Percentiles rank a stretch among this genome's conserved stretches.
phyloP scores from a whole-genome alignment of 2,113 vertebrate genomes.

The Gymnocephalus cernua region DNA sequence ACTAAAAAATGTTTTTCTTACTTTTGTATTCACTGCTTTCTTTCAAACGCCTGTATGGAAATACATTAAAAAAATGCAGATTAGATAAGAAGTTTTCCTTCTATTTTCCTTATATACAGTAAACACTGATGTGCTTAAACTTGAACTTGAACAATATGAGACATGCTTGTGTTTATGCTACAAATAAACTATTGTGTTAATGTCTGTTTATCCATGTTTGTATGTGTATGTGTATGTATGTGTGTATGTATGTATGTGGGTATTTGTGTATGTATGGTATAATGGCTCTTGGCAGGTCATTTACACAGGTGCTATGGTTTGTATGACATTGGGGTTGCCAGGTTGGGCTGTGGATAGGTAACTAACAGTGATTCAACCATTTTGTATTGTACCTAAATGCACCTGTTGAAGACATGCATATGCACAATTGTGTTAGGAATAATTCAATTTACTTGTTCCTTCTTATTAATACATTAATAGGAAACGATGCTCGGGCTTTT shows the following conservation, averaged over 20 bases:
- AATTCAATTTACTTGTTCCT: rapidly evolving
- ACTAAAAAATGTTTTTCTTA: not conserved
- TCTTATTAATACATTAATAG: rapidly evolving
- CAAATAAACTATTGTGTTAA: constrained; percentile 37
- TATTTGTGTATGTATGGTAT: no score
- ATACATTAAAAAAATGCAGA: not conserved
- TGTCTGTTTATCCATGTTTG: not conserved
- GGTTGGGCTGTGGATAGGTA: not conserved
- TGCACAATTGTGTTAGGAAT: not conserved
- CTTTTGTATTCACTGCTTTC: not conserved
- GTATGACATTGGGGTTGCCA: constrained; percentile 38
- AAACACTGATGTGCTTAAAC: not conserved
- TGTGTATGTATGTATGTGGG: no score
- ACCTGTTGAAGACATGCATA: rapidly evolving
- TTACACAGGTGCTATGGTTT: not conserved
- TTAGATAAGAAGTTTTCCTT: not conserved
- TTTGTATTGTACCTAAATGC: not conserved
- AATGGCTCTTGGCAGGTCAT: constrained; percentile 6
- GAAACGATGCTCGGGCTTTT: not conserved
- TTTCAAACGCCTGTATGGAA: not conserved
- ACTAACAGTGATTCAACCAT: not conserved
- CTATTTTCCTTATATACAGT: not conserved
- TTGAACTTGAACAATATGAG: not conserved
- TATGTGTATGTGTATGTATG: not conserved
- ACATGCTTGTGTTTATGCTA: constrained; percentile 30